phyloP scores from a whole-genome alignment of 2,113 vertebrate genomes.

The Callocephalon fimbriatum region DNA sequence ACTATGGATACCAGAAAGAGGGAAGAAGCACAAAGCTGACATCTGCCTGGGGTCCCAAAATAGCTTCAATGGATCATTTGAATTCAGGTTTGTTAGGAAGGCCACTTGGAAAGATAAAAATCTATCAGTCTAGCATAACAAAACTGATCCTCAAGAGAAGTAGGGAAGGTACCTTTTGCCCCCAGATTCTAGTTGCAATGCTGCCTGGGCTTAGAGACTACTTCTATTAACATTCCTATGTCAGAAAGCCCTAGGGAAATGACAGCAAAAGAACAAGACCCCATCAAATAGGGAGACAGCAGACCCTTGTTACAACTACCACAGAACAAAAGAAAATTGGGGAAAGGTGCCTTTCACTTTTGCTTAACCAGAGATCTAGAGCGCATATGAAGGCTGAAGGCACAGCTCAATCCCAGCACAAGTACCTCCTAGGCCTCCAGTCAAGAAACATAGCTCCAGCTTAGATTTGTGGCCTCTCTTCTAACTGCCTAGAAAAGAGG shows the following conservation, averaged over 20 bases:
- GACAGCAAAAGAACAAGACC: background rate
- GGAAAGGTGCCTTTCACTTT: background rate
- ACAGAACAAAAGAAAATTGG: background rate
- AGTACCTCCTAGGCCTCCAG: background rate
- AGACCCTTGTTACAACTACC: background rate
- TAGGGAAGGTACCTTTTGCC: background rate
- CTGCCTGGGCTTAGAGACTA: background rate
- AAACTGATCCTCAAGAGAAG: background rate
- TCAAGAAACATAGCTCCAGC: fast-evolving
- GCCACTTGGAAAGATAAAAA: background rate
- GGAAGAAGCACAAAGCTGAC: background rate
- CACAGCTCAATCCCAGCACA: background rate
- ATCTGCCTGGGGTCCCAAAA: background rate
- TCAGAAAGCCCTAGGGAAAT: background rate
- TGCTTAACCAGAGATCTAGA: background rate
- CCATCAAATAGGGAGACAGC: background rate
- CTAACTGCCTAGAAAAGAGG: background rate
- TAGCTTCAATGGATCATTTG: background rate
- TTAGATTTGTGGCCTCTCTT: background rate
- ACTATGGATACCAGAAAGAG: background rate
- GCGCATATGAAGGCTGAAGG: background rate
- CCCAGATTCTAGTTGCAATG: background rate
- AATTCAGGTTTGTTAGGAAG: background rate
- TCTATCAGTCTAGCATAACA: background rate
- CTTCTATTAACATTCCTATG: background rate